Evolutionary conservation across 2,797 vertebrate genomes (phyloP).

Genomic region (Siniperca undulata): DNA sequence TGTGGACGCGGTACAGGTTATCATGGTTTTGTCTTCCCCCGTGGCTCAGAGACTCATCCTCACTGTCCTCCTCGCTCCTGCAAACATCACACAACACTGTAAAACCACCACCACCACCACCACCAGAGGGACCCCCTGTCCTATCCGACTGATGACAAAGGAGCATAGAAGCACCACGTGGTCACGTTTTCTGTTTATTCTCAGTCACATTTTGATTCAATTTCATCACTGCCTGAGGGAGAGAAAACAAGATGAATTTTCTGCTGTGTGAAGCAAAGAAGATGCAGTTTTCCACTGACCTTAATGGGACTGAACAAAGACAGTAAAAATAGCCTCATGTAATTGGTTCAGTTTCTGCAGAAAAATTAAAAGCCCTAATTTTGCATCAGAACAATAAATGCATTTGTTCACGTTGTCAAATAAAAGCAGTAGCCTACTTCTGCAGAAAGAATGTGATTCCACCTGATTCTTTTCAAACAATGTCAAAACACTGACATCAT

Average conservation of each 20-base stretch:
- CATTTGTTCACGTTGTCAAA: not conserved
- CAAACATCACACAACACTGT: not conserved
- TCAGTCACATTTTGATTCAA: conserved; percentile 45
- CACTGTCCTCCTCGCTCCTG: conserved; percentile 93
- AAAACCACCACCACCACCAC: conserved; percentile 22
- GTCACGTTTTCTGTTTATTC: conserved; percentile 51
- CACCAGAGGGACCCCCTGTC: conserved; percentile 75
- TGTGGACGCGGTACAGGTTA: conserved; percentile 98
- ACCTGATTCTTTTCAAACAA: conserved; percentile 18
- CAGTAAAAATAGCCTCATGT: conserved; percentile 28
- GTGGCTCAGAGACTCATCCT: conserved; percentile 91
- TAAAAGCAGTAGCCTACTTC: not conserved
- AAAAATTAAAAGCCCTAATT: not conserved
- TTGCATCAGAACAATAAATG: conserved; percentile 6
- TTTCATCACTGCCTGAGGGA: conserved; percentile 30
- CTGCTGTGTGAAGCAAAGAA: conserved; percentile 31
- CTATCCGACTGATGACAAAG: conserved; percentile 32
- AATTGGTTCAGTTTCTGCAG: conserved; percentile 24
- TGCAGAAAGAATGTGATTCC: not conserved
- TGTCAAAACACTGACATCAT: not conserved
- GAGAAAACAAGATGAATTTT: conserved; percentile 9
- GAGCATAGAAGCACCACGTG: conserved; percentile 43
- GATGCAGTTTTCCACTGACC: conserved; percentile 22
- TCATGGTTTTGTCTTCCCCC: conserved; percentile 94
- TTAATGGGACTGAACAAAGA: conserved; percentile 23